Conservation (phyloP, 2,797 vertebrate genomes). For the Danio choprae region DNA sequence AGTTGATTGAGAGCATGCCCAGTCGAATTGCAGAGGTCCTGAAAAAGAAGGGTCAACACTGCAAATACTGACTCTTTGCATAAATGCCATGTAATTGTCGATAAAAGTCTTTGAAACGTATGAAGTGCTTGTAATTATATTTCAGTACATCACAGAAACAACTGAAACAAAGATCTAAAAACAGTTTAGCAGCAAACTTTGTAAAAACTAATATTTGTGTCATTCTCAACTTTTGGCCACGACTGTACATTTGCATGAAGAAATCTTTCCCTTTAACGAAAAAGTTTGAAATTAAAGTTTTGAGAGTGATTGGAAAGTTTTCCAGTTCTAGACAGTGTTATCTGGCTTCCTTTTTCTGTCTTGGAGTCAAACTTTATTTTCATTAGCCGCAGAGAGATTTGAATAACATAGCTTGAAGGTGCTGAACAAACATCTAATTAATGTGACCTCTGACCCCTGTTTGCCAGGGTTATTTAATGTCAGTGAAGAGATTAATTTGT, state of each 20-base stretch:
- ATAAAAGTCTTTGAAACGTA: too few species aligned
- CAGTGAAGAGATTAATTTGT: constrained; percentile 12
- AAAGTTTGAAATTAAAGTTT: background rate
- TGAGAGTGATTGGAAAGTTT: background rate
- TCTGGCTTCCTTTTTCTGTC: background rate
- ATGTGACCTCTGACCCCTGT: constrained; percentile 20
- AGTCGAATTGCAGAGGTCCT: too few species aligned
- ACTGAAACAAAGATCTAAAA: too few species aligned
- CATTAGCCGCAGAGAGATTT: background rate
- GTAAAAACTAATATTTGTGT: too few species aligned
- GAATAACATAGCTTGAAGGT: background rate
- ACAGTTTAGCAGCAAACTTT: too few species aligned
- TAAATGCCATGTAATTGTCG: too few species aligned
- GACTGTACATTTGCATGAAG: background rate
- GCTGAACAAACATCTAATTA: constrained; percentile 7
- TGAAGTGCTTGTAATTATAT: too few species aligned
- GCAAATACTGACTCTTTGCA: too few species aligned
- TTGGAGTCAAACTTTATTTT: background rate
- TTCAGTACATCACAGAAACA: too few species aligned
- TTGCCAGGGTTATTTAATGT: constrained; percentile 9
- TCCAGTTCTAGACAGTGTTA: background rate
- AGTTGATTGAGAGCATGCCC: too few species aligned
- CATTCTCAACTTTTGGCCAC: too few species aligned
- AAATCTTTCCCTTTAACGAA: background rate
- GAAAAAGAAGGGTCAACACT: too few species aligned